Evolutionary conservation across 2,888 invertebrate genomes (phyloP), one percentile per base, ranked within the genome.

Genomic region (Epistrophe grossulariae): DNA sequence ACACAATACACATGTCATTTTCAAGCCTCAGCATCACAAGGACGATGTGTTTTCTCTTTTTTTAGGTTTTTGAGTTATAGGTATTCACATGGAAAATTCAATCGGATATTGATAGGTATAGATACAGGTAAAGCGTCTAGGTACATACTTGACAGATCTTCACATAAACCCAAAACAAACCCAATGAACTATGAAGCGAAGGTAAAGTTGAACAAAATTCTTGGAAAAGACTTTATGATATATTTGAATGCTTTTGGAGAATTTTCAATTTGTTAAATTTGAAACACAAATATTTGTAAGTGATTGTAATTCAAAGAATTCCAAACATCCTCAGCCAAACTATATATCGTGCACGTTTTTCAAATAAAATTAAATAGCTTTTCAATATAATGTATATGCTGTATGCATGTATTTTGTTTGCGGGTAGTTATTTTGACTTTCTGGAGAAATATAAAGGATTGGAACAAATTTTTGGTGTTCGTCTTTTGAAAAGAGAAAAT

Each of bases 261-360:
- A 1, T 28, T 11, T 64, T 64, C 45, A 64, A 64, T 48, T n/a
- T 64, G 64, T 48, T n/a, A 6, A 64, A 45, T 64, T 45, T 64
- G 31, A 31, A 45, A 48, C 11, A 48, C 35, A 66, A 50, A 66
- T 66, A 50, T 66, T 48, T 50, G 35, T 2, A 3, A 55, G 24
- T 28, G 15, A 15, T 55, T 55, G 52, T 28, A 28, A 28, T 11
- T 24, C 3, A 19, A 45, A 6, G 3, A 50, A 50, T 50, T 19
- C 10, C 10, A 50, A 17, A 5, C 48, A 19, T 4, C 6, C 10
- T 19, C 48, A 50, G 4, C 48, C 19, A 10, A 10, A 7, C 10
- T 6, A 17, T 19, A 17, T 19, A n/a, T 7, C 9, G 11, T 0
- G 24, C 43, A 62, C 43, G 62, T 62, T 62, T 43, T 62, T 62